Base-by-base conservation (phyloP, 1,140 invertebrate species). In the Anastrepha obliqua region DNA sequence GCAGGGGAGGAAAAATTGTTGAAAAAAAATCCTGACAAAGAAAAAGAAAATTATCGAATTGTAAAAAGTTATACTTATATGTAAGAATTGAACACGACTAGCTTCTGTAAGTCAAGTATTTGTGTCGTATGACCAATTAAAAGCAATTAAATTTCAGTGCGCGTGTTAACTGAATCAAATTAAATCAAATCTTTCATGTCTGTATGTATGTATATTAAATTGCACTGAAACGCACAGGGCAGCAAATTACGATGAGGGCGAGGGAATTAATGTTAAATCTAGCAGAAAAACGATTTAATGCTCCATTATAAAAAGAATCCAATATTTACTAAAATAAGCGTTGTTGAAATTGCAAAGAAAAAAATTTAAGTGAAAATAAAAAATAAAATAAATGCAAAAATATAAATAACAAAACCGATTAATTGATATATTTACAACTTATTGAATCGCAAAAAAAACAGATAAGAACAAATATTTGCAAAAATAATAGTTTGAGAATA, bases 371-470 rank as follows among this genome's bases (percentile, higher is more conserved):
- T 55, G 8, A 78, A 81, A 81, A 81, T n/a, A 20, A 29, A 5
- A 74, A 78, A 78, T 20, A 78, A 78, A 20, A 55, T 55, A 51
- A 20, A 55, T 55, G 11, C 20, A 20, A 78, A 81, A 81, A 81
- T n/a, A 20, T 13, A 74, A 3, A 74, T 74, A 55, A 44, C 8
- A 42, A 67, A 74, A 74, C 39, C 42, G 67, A 42, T 17, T 74
- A 74, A 44, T n/a, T 74, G 64, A 74, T 74, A 74, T 74, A 74
- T 74, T 74, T 74, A 74, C 70, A 74, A 74, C 44, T 44, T n/a
- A 15, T 74, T 47, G 47, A 74, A 74, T 74, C 70, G 4, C 29
- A 81, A 29, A 47, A 47, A 44, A n/a, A 74, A 55, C 47, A 55
- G 17, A 74, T 47, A 47, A 74, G 47, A 44, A 20, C 5, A 81